phyloP scores from a whole-genome alignment of 1,140 invertebrate species.

The Papilio polyxenes region DNA sequence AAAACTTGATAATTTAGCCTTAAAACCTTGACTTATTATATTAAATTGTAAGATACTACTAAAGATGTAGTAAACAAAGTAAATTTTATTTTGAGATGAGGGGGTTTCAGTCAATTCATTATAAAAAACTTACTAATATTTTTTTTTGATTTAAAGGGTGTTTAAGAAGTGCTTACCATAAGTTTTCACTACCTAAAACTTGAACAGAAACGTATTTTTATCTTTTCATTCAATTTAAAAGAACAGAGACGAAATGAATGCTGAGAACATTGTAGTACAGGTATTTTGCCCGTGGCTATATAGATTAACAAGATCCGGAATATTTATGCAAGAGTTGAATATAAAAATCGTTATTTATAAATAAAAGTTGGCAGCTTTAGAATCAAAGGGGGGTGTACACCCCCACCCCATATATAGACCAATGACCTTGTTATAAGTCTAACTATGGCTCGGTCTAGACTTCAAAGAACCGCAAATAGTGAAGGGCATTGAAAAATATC shows the following conservation, averaged over 20 bases:
- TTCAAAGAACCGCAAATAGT: neutral
- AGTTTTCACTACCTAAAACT: no score
- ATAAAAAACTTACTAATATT: neutral
- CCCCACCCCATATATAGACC: neutral
- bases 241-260: no score
- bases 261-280: no score
- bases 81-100: neutral
- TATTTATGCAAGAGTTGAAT: neutral
- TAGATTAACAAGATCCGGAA: neutral
- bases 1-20: no score
- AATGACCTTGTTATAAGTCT: conserved; percentile 4
- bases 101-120: neutral
- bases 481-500: neutral
- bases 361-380: neutral
- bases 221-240: no score
- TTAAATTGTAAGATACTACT: neutral
- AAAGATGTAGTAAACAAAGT: neutral
- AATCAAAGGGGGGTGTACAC: neutral
- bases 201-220: no score
- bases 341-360: conserved; percentile 2
- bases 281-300: neutral
- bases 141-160: neutral
- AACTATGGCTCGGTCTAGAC: neutral
- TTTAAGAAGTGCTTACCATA: no score
- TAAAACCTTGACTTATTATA: neutral